Percentiles rank a stretch among this genome's conserved stretches.
Evolutionary conservation across 2,113 vertebrate species (phyloP).

Genomic region (Echinops telfairi): DNA sequence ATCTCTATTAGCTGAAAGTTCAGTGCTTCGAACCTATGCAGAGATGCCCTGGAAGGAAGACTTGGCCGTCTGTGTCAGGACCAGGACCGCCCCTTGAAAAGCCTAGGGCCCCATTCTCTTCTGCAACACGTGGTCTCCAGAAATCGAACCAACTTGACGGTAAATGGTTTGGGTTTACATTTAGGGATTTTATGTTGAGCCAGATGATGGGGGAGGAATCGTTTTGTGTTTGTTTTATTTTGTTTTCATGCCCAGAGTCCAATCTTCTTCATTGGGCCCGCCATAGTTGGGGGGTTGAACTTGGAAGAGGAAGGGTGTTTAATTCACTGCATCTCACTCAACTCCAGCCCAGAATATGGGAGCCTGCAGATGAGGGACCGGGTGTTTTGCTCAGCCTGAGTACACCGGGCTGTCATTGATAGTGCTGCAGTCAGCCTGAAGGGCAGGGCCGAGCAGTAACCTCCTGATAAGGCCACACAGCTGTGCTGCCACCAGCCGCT

Average conservation of each 20-base stretch:
- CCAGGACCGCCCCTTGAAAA: neutral
- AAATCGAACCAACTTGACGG: neutral
- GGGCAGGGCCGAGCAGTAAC: neutral
- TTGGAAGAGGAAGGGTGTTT: neutral
- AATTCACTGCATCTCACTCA: neutral
- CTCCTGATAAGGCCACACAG: neutral
- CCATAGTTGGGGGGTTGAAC: neutral
- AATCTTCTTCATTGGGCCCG: neutral
- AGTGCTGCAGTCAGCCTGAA: neutral
- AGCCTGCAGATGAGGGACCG: neutral
- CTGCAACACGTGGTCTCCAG: neutral
- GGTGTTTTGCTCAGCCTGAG: neutral
- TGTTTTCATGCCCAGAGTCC: neutral
- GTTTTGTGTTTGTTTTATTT: neutral
- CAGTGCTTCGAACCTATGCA: neutral
- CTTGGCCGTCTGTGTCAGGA: neutral
- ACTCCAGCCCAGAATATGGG: neutral
- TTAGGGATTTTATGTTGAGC: conserved; percentile 20
- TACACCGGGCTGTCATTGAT: neutral
- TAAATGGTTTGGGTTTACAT: neutral
- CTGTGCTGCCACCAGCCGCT: neutral
- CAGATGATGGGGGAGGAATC: neutral
- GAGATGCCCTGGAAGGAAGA: neutral
- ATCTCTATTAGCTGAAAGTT: neutral
- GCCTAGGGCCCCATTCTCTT: neutral